Percentiles rank a stretch among this genome's conserved stretches.
These are phyloP conservation scores for Apostichopus japonicus DNA, from an alignment of 35 echinoderm and acorn worm genomes.

Conservation along the genomic window DNA sequence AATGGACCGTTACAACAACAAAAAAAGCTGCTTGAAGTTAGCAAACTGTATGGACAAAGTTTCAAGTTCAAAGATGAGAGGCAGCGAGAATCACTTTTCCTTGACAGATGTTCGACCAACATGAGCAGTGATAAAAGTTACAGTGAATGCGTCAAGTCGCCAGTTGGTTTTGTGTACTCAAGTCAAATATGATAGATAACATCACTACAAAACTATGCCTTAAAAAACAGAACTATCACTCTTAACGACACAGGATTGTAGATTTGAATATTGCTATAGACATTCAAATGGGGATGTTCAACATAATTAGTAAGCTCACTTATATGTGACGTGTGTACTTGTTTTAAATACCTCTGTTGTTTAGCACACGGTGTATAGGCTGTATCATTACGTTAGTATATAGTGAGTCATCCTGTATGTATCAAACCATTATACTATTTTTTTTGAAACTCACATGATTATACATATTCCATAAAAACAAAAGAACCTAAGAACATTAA, in stretches of 20 bases:
- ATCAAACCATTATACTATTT: too few species aligned
- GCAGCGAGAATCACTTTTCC: neutral
- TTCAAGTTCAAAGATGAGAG: neutral
- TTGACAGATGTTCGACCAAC: constrained; percentile 6
- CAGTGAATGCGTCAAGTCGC: constrained; percentile 6
- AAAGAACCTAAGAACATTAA: too few species aligned
- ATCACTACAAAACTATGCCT: neutral
- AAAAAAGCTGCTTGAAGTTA: neutral
- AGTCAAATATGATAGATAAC: constrained; percentile 15
- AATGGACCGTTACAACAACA: neutral
- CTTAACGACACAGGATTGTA: neutral
- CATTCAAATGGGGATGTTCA: neutral
- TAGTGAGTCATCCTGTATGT: too few species aligned
- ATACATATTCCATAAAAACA: too few species aligned
- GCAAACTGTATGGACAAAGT: neutral
- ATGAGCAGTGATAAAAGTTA: neutral
- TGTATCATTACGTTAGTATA: too few species aligned
- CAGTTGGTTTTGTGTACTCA: constrained; percentile 9
- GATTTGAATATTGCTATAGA: neutral
- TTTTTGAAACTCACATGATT: too few species aligned
- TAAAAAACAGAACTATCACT: neutral
- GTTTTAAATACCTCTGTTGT: neutral
- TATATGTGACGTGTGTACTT: neutral
- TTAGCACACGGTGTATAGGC: neutral
- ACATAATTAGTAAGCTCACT: neutral